Base-by-base conservation (phyloP, 1,140 invertebrate species). In the Bombus affinis region DNA sequence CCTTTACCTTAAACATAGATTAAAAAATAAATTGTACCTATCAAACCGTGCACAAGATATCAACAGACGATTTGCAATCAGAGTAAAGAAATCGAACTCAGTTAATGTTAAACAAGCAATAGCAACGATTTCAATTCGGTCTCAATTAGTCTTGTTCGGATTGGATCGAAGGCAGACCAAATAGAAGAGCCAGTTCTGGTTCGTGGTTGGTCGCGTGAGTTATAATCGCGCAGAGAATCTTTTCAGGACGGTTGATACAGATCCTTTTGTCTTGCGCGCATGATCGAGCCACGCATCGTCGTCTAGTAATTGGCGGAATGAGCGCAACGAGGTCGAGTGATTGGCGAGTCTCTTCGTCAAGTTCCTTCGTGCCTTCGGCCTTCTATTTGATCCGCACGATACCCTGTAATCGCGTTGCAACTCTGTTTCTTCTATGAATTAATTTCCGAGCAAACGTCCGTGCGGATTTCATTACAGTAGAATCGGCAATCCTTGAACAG, bases 311-410 rank as follows among this genome's bases (percentile, higher is more conserved):
- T 94, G 93, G 91, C 93, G 85, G 90, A 94, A 94, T 87, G 92
- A 94, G 92, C 93, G 91, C 90, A 94, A 94, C 91, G 93, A 93
- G 93, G 92, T 86, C 92, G 92, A 94, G 90, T 84, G 92, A 93
- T 94, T 92, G 92, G 92, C 88, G 90, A 93, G 88, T 90, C 89
- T 85, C 87, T 91, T 87, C 85, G 88, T 77, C 65, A 79, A 72
- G 78, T 65, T 86, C 83, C 68, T 89, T 70, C 42, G 59, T 77
- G 74, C n/a, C 78, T 88, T 88, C 44, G 53, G 72, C 59, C 53
- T 53, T 57, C 32, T 68, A 37, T 47, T 37, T 47, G 0, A 32
- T 12, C 44, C 44, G 28, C 65, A 53, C 35, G 44, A 82, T n/a
- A n/a, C 42, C 47, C 8, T 6, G 42, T 77, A 77, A 78, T 78